Evolutionary conservation across 1,140 invertebrate genomes (phyloP), one percentile per base, ranked within the genome.

Genomic region (Coelopa frigida): DNA sequence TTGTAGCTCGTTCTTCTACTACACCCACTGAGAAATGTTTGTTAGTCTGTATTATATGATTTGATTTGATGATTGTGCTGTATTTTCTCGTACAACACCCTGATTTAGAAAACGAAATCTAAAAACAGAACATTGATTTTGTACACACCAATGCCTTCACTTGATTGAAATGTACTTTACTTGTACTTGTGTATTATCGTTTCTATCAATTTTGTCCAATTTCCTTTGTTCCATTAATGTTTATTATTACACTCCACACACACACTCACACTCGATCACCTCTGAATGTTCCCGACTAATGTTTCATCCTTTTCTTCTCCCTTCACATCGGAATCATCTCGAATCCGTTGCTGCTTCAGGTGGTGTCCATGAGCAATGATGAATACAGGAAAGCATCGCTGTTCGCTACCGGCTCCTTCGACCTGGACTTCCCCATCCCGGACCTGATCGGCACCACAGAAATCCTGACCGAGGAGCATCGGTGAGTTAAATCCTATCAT

Each of bases 401-500:
- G 6, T 89, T 89, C 71, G 81, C 83, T 33, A 84, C 81, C 51
- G 82, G 81, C 58, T 89, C 85, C 44, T 72, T 92, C 51, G 88
- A 93, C 70, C 75, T 87, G 59, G 89, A 93, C 54, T 75, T 89
- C 36, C 84, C 84, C 50, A 78, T 93, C 42, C 93, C 93, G 3
- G 93, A 96, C 59, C 75, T 96, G 46, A 81, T 89, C 48, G 87
- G 87, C 24, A 77, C 76, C 38, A 91, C 89, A 12, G 89, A 93
- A 70, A 92, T 96, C 55, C 74, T 96, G 46, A 85, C 82, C 47
- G 88, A 92, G 66, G 84, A 90, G 31, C 89, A 94, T 70, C 80
- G 77, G 77, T 78, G 68, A 59, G 50, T 49, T n/a, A n/a, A n/a
- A n/a, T n/a, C n/a, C n/a, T n/a, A n/a, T n/a, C n/a, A n/a, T n/a